A percentile compares a stretch with the other conserved stretches of the same genome.
These are phyloP conservation scores for Numenius arquata DNA, from an alignment of 2,113 vertebrate genomes.

Conservation along the genomic window DNA sequence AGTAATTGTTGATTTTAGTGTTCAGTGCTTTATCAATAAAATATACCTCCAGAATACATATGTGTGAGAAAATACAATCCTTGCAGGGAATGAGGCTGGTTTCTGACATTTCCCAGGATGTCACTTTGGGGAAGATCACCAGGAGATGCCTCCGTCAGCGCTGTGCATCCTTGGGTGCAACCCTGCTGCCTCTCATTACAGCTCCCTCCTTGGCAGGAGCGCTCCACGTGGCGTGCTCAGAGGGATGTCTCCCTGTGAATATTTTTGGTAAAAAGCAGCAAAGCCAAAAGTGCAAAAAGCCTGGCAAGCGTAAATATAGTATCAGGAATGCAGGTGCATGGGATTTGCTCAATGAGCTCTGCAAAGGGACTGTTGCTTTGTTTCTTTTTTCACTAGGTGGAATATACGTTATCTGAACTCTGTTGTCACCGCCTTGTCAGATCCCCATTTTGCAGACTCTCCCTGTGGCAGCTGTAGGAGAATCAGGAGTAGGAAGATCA, in stretches of 20 bases:
- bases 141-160: not conserved
- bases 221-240: accelerated
- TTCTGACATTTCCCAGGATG: not conserved
- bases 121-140: not conserved
- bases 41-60: not conserved
- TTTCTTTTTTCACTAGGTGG: not conserved
- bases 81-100: not conserved
- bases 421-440: not conserved
- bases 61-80: not conserved
- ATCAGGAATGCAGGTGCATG: not conserved
- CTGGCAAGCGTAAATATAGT: not conserved
- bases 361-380: not conserved
- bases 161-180: accelerated
- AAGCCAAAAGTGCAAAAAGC: not conserved
- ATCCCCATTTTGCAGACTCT: not conserved
- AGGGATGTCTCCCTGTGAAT: accelerated
- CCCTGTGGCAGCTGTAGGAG: not conserved
- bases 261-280: not conserved
- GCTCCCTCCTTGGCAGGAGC: not conserved
- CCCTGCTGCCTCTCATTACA: not conserved
- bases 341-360: not conserved
- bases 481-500: slow-evolving; percentile 5
- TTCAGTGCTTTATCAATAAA: not conserved
- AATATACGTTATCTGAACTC: not conserved
- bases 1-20: not conserved